phyloP scores from a whole-genome alignment of 1,140 invertebrate species.

The Drosophila lini region DNA sequence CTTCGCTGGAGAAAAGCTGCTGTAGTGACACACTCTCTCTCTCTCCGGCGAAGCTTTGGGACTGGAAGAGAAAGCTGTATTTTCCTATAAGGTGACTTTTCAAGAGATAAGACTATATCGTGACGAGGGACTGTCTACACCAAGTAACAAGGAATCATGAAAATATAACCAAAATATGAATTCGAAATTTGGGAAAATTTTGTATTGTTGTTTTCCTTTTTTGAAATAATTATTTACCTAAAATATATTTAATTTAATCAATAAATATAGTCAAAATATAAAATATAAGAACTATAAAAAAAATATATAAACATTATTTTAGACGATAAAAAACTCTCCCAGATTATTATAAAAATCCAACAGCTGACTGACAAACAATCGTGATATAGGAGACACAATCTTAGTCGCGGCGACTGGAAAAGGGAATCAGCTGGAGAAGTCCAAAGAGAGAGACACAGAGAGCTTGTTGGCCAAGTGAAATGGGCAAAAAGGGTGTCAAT shows the following conservation, averaged over 20 bases:
- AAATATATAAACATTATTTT: too few species aligned
- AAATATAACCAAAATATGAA: too few species aligned
- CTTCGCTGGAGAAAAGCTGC: constrained; percentile 43
- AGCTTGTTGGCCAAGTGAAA: constrained; percentile 23
- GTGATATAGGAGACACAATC: not conserved
- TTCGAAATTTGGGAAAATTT: too few species aligned
- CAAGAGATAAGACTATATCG: constrained; percentile 5
- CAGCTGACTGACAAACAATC: constrained; percentile 10
- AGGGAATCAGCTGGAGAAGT: constrained; percentile 58
- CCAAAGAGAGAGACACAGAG: constrained; percentile 18
- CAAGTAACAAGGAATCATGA: not conserved
- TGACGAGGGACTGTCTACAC: not conserved
- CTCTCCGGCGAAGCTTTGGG: constrained; percentile 26
- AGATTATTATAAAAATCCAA: not conserved
- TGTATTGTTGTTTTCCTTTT: too few species aligned
- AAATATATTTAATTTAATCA: too few species aligned
- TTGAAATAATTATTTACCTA: too few species aligned
- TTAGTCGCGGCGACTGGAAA: constrained; percentile 13
- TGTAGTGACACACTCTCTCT: not conserved
- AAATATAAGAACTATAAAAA: not conserved
- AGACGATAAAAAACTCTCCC: too few species aligned
- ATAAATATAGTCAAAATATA: too few species aligned
- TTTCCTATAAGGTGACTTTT: not conserved
- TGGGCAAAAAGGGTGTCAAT: constrained; percentile 74
- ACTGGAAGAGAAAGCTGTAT: constrained; percentile 61